Evolutionary conservation across 2,888 invertebrate species (phyloP), one percentile per base, ranked within the genome.

Genomic region (Abrostola tripartita): DNA sequence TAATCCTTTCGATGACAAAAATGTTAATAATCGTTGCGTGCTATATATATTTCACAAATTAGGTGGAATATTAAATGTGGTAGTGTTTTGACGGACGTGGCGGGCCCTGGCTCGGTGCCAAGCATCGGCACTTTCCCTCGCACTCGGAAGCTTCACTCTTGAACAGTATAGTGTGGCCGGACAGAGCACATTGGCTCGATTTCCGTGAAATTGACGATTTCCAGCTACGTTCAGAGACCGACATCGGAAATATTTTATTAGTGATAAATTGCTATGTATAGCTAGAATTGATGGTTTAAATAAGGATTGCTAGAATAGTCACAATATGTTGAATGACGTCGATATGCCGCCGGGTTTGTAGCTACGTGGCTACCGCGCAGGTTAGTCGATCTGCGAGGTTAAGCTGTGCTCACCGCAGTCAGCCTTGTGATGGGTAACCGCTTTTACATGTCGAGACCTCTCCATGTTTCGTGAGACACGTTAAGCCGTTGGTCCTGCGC

Each of bases 191-290:
- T 91, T 91, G 90, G 90, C 86, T 87, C 89, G 79, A 86, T 88
- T 92, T 91, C 91, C 88, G 87, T 90, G 91, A 91, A 90, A 90
- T 89, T 86, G 89, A 83, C 88, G 88, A 88, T 88, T 90, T 89
- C 90, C 86, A 89, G 83, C 83, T 84, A 87, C 86, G 84, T 85
- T 87, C 85, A 84, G 82, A 82, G 84, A 87, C 86, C 85, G 88
- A 85, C 86, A 86, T 88, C 88, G 89, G 90, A 91, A 90, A 90
- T 90, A 89, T 89, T 90, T 90, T 91, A 90, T 90, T 86, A 89
- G 86, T 88, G 88, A 88, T 89, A 89, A 89, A 90, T 91, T 86
- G 85, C 82, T 82, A 63, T 60, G 56, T 60, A 69, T 65, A 68
- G 68, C 64, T 71, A 54, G 57, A 66, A 67, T 65, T 69, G 73